Base-by-base conservation (phyloP, 1,140 invertebrate genomes). In the Zaprionus gabonicus region DNA sequence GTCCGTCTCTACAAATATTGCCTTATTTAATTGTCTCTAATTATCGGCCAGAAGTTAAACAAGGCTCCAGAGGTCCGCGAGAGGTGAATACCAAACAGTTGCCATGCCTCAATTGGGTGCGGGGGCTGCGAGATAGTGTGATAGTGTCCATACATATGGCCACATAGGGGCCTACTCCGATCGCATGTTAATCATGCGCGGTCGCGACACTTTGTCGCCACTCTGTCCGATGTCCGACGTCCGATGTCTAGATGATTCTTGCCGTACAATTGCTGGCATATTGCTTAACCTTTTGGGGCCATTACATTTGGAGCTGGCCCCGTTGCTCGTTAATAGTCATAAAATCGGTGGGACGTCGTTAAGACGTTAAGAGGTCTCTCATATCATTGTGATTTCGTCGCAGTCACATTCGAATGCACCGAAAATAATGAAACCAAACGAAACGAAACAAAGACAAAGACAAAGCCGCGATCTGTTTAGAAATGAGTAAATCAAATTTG, bases 401-500 rank as follows among this genome's bases (percentile, higher is more conserved):
- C 7, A 59, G 59, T 38, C 34, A 38, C 53, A 64, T 41, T 15
- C 12, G 17, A 66, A 15, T 70, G 67, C 62, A 67, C 36, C 51
- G 20, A 36, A 36, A 34, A 68, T 10, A 15, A 62, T 25, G 15
- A 23, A 23, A 23, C 23, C 1, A 23, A 23, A 2, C 13, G 13
- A 41, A 41, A n/a, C 38, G 6, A 15, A 41, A n/a, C 13, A 1
- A 41, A 15, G 20, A n/a, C 15, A 41, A n/a, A 41, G 25, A 38
- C n/a, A 10, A 9, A 62, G 59, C 38, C 84, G 78, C 78, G 81
- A 65, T 67, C 70, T 67, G 81, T 46, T 85, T 84, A 60, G 70
- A 81, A 84, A 85, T 85, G 49, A 81, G 70, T 63, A 9, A 53
- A 80, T 79, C 79, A 82, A 4, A 41, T 71, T 64, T 46, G 17